Evolutionary conservation across 2,888 invertebrate species (phyloP), one percentile per base, ranked within the genome.

Genomic region (Lepidonotus clava): DNA sequence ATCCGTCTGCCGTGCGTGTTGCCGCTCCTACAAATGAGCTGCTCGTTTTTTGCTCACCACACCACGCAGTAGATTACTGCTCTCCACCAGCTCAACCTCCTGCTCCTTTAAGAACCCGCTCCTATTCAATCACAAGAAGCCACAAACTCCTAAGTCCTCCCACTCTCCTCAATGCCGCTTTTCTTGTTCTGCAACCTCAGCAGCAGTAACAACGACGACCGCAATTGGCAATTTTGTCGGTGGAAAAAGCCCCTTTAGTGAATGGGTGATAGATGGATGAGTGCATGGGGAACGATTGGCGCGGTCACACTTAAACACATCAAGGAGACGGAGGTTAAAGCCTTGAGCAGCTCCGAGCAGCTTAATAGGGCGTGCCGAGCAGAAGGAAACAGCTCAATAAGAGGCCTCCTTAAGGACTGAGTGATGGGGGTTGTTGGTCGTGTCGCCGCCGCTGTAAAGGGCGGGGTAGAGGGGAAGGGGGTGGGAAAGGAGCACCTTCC

Each of bases 281-380:
- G 71, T 71, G 71, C 34, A 36, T 5, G 36, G 71, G 71, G 71
- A 71, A 34, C 71, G 34, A 71, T 71, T 38, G 71, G 71, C 71
- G 71, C 71, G 71, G 71, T 71, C 71, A 71, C 71, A 71, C 71
- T 71, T 71, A 36, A 71, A 71, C 71, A 71, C 71, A 38, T 38
- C 71, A 71, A 71, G 71, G 71, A 71, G 71, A 71, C n/a, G 71
- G 71, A 71, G 71, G 71, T 71, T 71, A 71, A 71, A 71, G 71
- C 71, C 71, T 71, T 71, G 21, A 71, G 71, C 71, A 71, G 71
- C 34, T 38, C n/a, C 34, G 36, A 5, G 71, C 34, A n/a, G 38
- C 71, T 36, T 71, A 71, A 71, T 71, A 71, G 71, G 71, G 34
- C 71, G 38, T 14, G 21, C 36, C 38, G 66, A 71, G 38, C 71